Evolutionary conservation across 2,888 invertebrate species (phyloP).

Genomic region (Spialia ferax): DNA sequence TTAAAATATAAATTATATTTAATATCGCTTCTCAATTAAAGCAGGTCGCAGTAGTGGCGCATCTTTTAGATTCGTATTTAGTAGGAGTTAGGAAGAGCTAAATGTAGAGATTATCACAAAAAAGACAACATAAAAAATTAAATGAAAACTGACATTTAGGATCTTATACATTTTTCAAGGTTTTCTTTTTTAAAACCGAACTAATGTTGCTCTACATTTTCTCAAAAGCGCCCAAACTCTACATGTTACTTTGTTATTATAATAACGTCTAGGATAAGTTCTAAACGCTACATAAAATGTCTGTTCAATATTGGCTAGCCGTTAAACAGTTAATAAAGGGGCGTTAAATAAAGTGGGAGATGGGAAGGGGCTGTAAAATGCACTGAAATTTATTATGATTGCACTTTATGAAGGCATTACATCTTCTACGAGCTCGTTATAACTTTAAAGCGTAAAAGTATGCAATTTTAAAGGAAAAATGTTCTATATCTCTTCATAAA

Average conservation of each 20-base stretch:
- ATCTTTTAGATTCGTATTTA: too few species aligned
- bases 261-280: not conserved
- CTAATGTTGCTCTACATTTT: not conserved
- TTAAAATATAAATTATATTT: too few species aligned
- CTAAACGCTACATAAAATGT: conserved; percentile 24
- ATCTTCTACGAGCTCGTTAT: conserved; percentile 57
- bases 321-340: conserved; percentile 36
- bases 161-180: too few species aligned
- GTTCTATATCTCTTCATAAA: not conserved
- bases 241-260: not conserved
- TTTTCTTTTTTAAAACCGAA: too few species aligned
- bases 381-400: conserved; percentile 40
- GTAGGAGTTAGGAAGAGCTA: too few species aligned
- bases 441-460: conserved; percentile 27
- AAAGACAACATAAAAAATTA: too few species aligned
- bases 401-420: conserved; percentile 58
- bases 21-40: too few species aligned
- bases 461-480: conserved; percentile 18
- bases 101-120: too few species aligned
- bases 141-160: too few species aligned
- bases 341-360: conserved; percentile 36
- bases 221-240: not conserved
- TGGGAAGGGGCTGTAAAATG: conserved; percentile 24
- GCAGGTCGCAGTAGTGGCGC: too few species aligned
- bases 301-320: conserved; percentile 24